Base-by-base conservation (phyloP, 2,113 vertebrate species). In the Psittacara wagleri region DNA sequence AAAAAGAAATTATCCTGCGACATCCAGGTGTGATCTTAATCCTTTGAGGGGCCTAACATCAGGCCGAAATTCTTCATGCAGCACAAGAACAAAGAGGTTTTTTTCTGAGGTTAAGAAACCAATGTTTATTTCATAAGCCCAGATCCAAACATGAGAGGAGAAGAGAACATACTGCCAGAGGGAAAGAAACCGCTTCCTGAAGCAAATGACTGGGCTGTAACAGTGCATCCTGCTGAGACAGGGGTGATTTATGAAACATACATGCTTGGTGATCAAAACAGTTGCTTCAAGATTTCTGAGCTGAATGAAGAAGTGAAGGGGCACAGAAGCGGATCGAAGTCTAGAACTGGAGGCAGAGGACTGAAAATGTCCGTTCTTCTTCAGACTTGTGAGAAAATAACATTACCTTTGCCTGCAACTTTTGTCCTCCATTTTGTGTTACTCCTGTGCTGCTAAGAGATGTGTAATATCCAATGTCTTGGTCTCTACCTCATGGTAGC, bases 81-180 rank as follows among this genome's bases (percentile, higher is more conserved):
- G 90, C 72, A 68, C 48, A 69, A 68, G 88, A 90, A 88, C 73
- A 81, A 88, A 64, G 59, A 92, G 62, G 52, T 91, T 83, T 94
- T n/a, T 90, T 94, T 95, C 73, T 78, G 85, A 92, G 80, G 86
- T 72, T 93, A 68, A 0, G 0, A 95, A 88, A 29, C 20, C 73
- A 27, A 95, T 94, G 83, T 93, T 96, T 96, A 72, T 96, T 97
- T 92, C 86, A 96, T 96, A 94, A 96, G 80, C 59, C 73, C 46
- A 66, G 76, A 88, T 62, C 88, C 86, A 94, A 94, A 94, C 93
- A 90, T 90, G 90, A 96, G 90, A 94, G 41, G 37, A 94, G 80
- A 73, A 74, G 66, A 86, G 88, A 95, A 83, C 94, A 74, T 51
- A 80, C 79, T 92, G 95, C 95, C 95, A 88, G 95, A 93, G 95